phyloP scores from a whole-genome alignment of 2,888 invertebrate genomes.

The Polyploca ridens region DNA sequence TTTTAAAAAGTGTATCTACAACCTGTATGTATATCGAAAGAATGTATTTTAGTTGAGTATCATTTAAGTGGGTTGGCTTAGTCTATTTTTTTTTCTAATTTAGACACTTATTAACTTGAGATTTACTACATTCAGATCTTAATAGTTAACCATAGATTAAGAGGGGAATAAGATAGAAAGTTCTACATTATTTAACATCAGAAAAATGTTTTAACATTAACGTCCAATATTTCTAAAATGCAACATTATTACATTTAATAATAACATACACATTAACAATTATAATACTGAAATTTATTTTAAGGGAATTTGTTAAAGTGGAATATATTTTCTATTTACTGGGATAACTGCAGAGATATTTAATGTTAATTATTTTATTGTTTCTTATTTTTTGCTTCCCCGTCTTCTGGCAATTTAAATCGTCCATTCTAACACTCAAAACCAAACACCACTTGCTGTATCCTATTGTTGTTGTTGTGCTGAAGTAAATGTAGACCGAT shows the following conservation, averaged over 20 bases:
- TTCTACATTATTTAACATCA: slow-evolving; percentile 27
- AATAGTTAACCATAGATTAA: slow-evolving; percentile 65
- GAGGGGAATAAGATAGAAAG: slow-evolving; percentile 53
- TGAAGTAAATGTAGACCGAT: slow-evolving; percentile 71
- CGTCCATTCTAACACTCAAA: slow-evolving; percentile 75
- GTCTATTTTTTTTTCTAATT: slow-evolving; percentile 18
- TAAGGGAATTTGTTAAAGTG: slow-evolving; percentile 44
- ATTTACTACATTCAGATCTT: slow-evolving; percentile 52
- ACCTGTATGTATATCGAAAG: slow-evolving; percentile 23
- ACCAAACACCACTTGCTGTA: slow-evolving; percentile 66
- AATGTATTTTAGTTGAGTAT: slow-evolving; percentile 22
- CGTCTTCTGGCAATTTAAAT: slow-evolving; percentile 75
- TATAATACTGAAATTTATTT: slow-evolving; percentile 69
- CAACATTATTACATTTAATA: slow-evolving; percentile 38
- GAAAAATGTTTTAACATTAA: slow-evolving; percentile 52
- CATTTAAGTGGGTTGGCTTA: slow-evolving; percentile 36
- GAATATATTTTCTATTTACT: slow-evolving; percentile 57
- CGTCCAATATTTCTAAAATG: slow-evolving; percentile 52
- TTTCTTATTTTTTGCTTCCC: slow-evolving; percentile 70
- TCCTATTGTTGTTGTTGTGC: slow-evolving; percentile 50
- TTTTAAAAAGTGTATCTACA: slow-evolving; percentile 22
- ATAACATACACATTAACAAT: slow-evolving; percentile 58
- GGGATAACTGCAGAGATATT: slow-evolving; percentile 56
- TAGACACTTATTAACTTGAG: slow-evolving; percentile 32
- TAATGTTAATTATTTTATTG: slow-evolving; percentile 49